Percentiles rank a stretch among this genome's conserved stretches.
Conservation (phyloP, 2,113 vertebrate genomes). For the Mus spicilegus region DNA sequence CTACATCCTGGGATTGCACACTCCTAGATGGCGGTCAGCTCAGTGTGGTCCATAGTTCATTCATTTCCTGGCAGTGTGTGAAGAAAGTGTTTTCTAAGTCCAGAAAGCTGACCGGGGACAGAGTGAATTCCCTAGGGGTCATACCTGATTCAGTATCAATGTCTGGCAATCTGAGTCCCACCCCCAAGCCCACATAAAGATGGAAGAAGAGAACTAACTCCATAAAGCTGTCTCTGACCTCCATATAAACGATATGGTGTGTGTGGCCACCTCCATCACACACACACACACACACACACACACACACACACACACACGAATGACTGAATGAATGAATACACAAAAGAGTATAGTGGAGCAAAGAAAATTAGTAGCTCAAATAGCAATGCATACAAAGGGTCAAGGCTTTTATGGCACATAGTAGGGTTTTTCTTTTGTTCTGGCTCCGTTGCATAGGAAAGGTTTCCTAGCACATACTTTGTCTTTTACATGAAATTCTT, state of each 20-base stretch:
- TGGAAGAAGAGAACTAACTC: not conserved
- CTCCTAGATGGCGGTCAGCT: not conserved
- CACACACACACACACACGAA: not conserved
- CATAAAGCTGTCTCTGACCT: not conserved
- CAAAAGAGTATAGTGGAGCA: not conserved
- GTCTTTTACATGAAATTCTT: not conserved
- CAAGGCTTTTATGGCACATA: not conserved
- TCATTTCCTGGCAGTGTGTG: no score
- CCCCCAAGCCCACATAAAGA: not conserved
- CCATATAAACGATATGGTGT: not conserved
- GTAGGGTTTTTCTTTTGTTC: no score
- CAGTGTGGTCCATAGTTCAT: not conserved
- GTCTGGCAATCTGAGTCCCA: not conserved
- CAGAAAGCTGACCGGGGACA: not conserved
- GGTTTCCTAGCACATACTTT: not conserved
- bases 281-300: not conserved
- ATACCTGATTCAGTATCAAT: rapidly evolving
- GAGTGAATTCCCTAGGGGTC: not conserved
- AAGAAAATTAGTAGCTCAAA: not conserved
- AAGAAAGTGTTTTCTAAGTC: not conserved
- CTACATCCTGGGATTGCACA: no score
- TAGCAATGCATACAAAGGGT: not conserved
- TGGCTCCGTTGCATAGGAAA: not conserved
- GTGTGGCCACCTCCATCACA: not conserved
- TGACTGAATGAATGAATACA: not conserved